These are phyloP conservation scores for Poecilobothrus nobilitatus DNA, from an alignment of 2,888 invertebrate species.

Conservation along the genomic window DNA sequence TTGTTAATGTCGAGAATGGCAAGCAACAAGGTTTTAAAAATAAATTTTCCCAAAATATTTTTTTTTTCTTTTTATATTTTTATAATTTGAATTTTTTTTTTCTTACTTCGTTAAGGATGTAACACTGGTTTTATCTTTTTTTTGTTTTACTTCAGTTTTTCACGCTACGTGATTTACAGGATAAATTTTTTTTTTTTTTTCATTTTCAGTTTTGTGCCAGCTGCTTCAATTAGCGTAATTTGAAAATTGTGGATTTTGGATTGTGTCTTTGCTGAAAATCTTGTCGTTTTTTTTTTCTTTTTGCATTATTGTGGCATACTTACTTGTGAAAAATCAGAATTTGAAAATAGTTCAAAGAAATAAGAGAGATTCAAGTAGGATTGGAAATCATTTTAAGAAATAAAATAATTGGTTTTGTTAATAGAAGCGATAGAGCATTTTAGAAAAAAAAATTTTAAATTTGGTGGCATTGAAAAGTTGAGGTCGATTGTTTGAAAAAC, in stretches of 20 bases:
- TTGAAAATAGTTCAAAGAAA: too few species aligned
- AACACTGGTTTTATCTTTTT: neutral
- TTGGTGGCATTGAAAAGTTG: too few species aligned
- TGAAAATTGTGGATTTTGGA: neutral
- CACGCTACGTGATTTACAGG: neutral
- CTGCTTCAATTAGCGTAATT: neutral
- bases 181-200: neutral
- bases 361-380: too few species aligned
- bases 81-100: neutral
- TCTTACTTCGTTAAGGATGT: neutral
- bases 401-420: too few species aligned
- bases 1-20: neutral
- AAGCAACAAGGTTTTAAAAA: conserved; percentile 6
- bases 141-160: neutral
- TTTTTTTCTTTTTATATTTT: neutral
- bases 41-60: neutral
- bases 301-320: too few species aligned
- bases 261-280: neutral
- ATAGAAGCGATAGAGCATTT: too few species aligned
- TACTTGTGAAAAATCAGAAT: too few species aligned
- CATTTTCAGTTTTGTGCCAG: neutral
- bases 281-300: too few species aligned
- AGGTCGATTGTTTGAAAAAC: too few species aligned
- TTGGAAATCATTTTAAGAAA: too few species aligned
- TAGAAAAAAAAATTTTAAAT: too few species aligned